These are phyloP conservation scores for Chauna torquata DNA, from an alignment of 2,113 vertebrate species.

Conservation along the genomic window DNA sequence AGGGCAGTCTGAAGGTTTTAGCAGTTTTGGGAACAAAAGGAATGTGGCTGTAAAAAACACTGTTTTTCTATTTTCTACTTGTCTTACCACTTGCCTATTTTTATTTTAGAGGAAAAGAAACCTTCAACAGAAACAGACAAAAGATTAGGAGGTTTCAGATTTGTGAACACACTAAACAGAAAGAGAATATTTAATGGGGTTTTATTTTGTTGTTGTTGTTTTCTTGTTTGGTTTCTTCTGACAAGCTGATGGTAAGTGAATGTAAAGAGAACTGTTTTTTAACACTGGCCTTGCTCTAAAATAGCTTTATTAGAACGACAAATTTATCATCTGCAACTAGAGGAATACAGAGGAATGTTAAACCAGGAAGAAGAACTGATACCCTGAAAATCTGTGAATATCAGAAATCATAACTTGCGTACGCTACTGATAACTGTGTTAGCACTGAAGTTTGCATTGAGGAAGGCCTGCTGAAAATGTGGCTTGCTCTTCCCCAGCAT, in stretches of 20 bases:
- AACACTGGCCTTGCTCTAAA: not conserved
- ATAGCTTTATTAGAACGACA: not conserved
- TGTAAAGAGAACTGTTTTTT: not conserved
- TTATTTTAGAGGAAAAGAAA: constrained; percentile 18
- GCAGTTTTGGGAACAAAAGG: constrained; percentile 34
- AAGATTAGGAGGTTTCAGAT: not conserved
- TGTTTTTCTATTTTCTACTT: not conserved
- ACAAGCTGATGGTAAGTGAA: not conserved
- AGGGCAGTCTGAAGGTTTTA: constrained; percentile 37
- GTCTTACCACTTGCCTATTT: constrained; percentile 1
- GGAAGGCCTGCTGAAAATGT: not conserved
- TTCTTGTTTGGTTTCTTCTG: not conserved
- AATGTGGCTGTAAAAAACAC: constrained; percentile 19
- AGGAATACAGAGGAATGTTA: not conserved
- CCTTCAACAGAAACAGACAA: not conserved
- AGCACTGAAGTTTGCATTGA: not conserved
- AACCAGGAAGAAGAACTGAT: not conserved
- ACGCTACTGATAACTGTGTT: not conserved
- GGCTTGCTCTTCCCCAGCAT: not conserved
- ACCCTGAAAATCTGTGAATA: not conserved
- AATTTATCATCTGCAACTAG: not conserved
- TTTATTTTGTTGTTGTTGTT: not conserved
- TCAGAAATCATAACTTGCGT: not conserved
- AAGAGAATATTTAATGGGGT: not conserved
- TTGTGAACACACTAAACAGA: not conserved